Evolutionary conservation across 2,888 invertebrate species (phyloP), one percentile per base, ranked within the genome.

Genomic region (Oscheius sp.): DNA sequence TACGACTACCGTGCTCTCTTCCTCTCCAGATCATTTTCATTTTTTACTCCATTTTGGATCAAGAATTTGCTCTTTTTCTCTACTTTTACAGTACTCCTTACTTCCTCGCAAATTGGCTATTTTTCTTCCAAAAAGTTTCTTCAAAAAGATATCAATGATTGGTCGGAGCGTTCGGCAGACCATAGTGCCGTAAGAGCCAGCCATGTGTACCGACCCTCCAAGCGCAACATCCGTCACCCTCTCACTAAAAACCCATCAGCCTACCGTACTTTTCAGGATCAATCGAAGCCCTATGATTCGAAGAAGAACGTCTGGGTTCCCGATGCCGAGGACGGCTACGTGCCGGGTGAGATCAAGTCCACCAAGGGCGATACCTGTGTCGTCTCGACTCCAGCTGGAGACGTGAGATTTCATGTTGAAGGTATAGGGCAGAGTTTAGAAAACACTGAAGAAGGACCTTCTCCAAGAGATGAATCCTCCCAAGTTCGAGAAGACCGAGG

Each of bases 241-340:
- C 15, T 48, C 23, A 17, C 20, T 3, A 23, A 48, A 20, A 48
- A 17, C 20, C 10, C 25, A 48, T 15, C n/a, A n/a, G n/a, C n/a
- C n/a, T 48, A 48, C 15, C 20, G 17, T 48, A 23, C 37, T 20
- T 29, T 82, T 8, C 70, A 95, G 91, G 96, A 96, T 90, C 95
- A 96, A 90, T 93, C 94, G 90, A 95, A 95, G 91, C 96, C 96
- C 85, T 96, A 96, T 91, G 96, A 96, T 91, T 94, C 93, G 90
- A 98, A 98, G 91, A 98, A 97, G 91, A 93, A 93, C 88, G 95
- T 95, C 91, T 98, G 97, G 97, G 93, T 97, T 82, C 95, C 96
- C 87, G 93, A 94, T 89, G 94, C 95, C 87, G 96, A 96, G 90
- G 96, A 97, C 87, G 96, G 97, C 87, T 97, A 93, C 91, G 88